Base-by-base conservation (phyloP, 1,140 invertebrate genomes). In the Cardiocondyla obscurior region DNA sequence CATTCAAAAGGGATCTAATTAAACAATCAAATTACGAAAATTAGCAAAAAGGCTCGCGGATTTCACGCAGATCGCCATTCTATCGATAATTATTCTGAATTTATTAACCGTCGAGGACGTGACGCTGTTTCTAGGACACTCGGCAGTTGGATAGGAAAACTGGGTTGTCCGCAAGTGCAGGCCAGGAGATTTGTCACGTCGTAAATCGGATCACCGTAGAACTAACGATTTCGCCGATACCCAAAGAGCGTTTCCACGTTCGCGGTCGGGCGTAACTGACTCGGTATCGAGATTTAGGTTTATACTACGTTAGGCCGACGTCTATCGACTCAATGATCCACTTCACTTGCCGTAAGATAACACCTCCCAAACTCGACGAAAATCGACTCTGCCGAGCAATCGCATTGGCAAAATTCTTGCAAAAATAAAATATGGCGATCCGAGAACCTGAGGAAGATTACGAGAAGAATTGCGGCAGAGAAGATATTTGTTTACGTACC, bases 151-250 rank as follows among this genome's bases (percentile, higher is more conserved):
- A 55, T 60, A 70, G 55, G 67, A 65, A 83, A 86, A 58, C 69
- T 60, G 30, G 46, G 67, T 84, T 65, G 76, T 76, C 85, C 76
- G 42, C 82, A 60, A 74, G n/a, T 51, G 76, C 49, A n/a, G 70
- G 19, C 10, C 46, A 36, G 57, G 85, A 88, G 86, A 88, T 87
- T 88, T 88, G 86, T 88, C 83, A 86, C 64, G 58, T 84, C 86
- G 86, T 88, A 88, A 88, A 88, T 88, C 85, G 82, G 85, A 88
- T 88, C 82, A 88, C 82, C 44, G 69, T 62, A 64, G 86, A 83
- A 84, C 85, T 88, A 88, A 88, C 86, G 86, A 88, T 88, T 88
- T 84, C 82, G 70, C 84, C 86, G 82, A 88, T 88, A 88, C 69
- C 82, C 85, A 86, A 88, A 88, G 86, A 88, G 86, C 86, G 62